phyloP scores from a whole-genome alignment of 2,797 vertebrate species.

The Liasis olivaceus region DNA sequence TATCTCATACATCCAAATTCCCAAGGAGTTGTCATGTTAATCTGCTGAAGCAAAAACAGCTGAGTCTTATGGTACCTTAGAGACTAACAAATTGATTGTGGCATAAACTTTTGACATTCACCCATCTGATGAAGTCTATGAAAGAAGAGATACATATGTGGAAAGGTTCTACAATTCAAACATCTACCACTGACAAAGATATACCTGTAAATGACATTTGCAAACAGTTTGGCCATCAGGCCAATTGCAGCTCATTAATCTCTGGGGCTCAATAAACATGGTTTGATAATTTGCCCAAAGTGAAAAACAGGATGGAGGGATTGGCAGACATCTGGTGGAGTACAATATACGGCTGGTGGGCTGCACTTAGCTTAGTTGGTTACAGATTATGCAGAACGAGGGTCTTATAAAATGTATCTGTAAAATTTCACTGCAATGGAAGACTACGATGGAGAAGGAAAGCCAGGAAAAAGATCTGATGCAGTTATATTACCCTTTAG shows the following conservation, averaged over 20 bases:
- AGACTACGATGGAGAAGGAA: neutral
- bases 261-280: neutral
- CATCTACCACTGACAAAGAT: neutral
- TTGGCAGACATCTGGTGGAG: neutral
- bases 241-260: neutral
- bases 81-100: neutral
- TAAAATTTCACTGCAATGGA: neutral
- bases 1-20: neutral
- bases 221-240: neutral
- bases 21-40: neutral
- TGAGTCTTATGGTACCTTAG: neutral
- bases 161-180: neutral
- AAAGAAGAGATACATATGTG: neutral
- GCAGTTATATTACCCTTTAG: neutral
- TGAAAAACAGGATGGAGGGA: neutral
- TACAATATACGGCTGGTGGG: neutral
- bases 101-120: neutral
- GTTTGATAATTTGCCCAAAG: neutral
- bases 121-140: neutral
- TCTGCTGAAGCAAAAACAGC: neutral
- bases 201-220: neutral
- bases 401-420: neutral
- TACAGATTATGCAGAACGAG: neutral
- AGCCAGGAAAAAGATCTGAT: neutral
- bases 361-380: neutral